Conservation (phyloP, 2,888 invertebrate genomes). For the Chymomyza amoena region DNA sequence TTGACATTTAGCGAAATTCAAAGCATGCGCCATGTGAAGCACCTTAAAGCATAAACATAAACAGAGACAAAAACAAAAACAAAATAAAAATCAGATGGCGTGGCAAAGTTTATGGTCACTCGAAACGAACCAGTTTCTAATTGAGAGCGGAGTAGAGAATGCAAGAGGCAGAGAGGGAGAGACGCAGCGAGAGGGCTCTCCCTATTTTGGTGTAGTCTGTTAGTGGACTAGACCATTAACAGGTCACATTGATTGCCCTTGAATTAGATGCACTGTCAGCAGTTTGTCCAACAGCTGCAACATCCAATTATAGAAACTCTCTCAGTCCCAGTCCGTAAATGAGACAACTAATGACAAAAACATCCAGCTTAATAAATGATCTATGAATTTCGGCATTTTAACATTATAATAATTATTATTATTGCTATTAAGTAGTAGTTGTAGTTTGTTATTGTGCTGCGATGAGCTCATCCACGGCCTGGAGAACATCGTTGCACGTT, state of each 20-base stretch:
- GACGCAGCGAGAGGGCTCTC: too few species aligned
- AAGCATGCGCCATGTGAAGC: background rate
- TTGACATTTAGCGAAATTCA: background rate
- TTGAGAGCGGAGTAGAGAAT: background rate
- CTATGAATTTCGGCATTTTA: background rate
- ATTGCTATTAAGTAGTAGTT: too few species aligned
- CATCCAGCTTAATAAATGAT: background rate
- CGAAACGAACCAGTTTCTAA: background rate
- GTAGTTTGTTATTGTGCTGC: background rate
- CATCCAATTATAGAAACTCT: background rate
- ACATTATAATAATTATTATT: background rate
- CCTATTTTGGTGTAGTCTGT: background rate
- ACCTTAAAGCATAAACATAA: background rate
- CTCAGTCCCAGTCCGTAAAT: background rate
- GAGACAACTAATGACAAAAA: background rate
- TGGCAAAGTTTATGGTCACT: background rate
- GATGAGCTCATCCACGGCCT: slow-evolving; percentile 39
- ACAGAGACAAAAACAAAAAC: background rate
- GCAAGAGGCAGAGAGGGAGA: too few species aligned
- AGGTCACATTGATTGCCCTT: background rate
- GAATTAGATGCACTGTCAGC: background rate
- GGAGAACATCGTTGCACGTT: background rate
- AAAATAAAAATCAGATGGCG: background rate
- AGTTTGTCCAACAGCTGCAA: background rate
- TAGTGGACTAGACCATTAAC: background rate